Evolutionary conservation across 2,113 vertebrate genomes (phyloP).

Genomic region (Dasyprocta punctata): DNA sequence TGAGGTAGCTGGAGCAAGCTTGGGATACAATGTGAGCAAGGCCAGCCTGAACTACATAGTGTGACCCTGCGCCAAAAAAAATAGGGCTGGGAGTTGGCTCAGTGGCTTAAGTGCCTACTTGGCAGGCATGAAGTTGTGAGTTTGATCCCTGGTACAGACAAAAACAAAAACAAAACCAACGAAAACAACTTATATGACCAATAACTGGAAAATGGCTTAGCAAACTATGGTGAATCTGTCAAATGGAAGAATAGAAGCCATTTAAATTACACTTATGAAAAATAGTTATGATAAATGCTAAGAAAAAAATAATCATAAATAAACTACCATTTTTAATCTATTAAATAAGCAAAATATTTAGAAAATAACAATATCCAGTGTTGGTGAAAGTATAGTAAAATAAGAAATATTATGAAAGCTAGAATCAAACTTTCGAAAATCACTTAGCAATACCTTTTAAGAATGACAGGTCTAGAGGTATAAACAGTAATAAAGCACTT

Average conservation of each 20-base stretch:
- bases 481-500: neutral
- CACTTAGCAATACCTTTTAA: slow-evolving; percentile 21
- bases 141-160: too few relatives aligned
- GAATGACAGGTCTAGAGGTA: neutral
- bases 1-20: too few relatives aligned
- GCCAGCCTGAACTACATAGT: too few relatives aligned
- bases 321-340: slow-evolving; percentile 20
- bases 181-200: neutral
- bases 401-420: slow-evolving; percentile 27
- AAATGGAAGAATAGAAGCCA: slow-evolving; percentile 2
- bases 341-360: slow-evolving; percentile 54
- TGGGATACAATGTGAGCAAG: too few relatives aligned
- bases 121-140: too few relatives aligned
- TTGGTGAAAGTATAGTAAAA: slow-evolving; percentile 3
- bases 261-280: slow-evolving; percentile 31
- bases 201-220: slow-evolving; percentile 23
- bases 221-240: neutral
- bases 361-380: neutral
- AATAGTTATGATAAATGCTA: slow-evolving; percentile 12
- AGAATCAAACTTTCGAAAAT: slow-evolving; percentile 44
- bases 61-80: too few relatives aligned
- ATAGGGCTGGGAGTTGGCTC: too few relatives aligned
- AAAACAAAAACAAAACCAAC: too few relatives aligned
- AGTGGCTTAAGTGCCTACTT: too few relatives aligned
- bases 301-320: neutral